These are phyloP conservation scores for Hyla sarda DNA, from an alignment of 2,113 vertebrate genomes.

Conservation along the genomic window DNA sequence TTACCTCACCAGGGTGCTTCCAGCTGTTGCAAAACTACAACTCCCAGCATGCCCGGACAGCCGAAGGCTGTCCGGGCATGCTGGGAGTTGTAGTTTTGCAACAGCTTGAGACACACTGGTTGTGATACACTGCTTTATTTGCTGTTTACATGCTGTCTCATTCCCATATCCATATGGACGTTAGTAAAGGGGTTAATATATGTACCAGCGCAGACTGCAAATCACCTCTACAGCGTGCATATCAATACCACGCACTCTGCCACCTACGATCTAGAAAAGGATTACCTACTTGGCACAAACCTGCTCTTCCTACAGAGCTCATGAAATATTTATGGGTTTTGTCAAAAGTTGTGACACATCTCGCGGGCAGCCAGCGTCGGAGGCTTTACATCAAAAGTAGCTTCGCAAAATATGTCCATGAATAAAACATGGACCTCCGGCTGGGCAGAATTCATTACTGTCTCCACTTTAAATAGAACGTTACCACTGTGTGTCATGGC, in stretches of 20 bases:
- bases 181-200: neutral
- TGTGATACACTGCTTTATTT: too few species aligned
- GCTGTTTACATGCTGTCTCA: neutral
- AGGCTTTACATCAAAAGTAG: slow-evolving; percentile 19
- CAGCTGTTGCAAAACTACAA: too few species aligned
- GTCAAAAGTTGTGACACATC: slow-evolving; percentile 28
- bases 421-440: slow-evolving; percentile 43
- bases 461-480: slow-evolving; percentile 17
- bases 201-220: neutral
- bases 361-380: slow-evolving; percentile 1
- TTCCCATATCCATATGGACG: neutral
- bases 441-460: slow-evolving; percentile 28
- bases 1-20: too few species aligned
- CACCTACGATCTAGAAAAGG: neutral
- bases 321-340: slow-evolving; percentile 47
- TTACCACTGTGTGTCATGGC: neutral
- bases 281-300: neutral
- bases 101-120: too few species aligned
- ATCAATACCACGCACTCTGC: neutral
- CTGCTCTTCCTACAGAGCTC: neutral
- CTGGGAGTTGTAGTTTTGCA: too few species aligned
- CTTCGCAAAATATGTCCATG: slow-evolving; percentile 25
- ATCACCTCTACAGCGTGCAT: neutral
- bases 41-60: too few species aligned
- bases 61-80: too few species aligned